phyloP scores from a whole-genome alignment of 2,113 vertebrate genomes.

The Scartelaos histophorus region DNA sequence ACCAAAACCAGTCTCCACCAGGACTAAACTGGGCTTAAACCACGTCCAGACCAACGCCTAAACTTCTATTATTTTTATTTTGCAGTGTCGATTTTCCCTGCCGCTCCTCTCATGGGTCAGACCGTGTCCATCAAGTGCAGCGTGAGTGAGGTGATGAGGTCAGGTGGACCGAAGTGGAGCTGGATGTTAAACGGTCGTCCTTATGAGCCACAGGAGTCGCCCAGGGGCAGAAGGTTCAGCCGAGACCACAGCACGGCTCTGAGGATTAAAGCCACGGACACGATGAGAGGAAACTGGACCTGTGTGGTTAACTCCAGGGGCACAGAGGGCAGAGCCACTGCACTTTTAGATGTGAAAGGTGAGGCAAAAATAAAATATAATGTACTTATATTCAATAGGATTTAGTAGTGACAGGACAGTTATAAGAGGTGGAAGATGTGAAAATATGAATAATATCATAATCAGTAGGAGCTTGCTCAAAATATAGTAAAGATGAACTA shows the following conservation, averaged over 20 bases:
- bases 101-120: constrained; percentile 33
- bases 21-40: too few species aligned
- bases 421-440: too few species aligned
- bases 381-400: background rate
- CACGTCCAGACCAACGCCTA: too few species aligned
- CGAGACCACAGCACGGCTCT: fast-evolving
- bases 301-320: constrained; percentile 40
- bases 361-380: background rate
- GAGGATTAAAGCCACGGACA: constrained; percentile 7
- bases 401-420: too few species aligned
- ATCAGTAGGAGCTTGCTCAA: too few species aligned
- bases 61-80: background rate
- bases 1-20: too few species aligned
- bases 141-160: constrained; percentile 41
- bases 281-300: constrained; percentile 65
- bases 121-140: constrained; percentile 41
- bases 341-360: constrained; percentile 68
- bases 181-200: constrained; percentile 59
- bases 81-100: constrained; percentile 59
- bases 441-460: too few species aligned
- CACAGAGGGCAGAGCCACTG: constrained; percentile 19
- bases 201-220: background rate
- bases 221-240: fast-evolving
- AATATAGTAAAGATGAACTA: too few species aligned
- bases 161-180: fast-evolving